Evolutionary conservation across 2,113 vertebrate species (phyloP).

Genomic region (Falcunculus frontatus): DNA sequence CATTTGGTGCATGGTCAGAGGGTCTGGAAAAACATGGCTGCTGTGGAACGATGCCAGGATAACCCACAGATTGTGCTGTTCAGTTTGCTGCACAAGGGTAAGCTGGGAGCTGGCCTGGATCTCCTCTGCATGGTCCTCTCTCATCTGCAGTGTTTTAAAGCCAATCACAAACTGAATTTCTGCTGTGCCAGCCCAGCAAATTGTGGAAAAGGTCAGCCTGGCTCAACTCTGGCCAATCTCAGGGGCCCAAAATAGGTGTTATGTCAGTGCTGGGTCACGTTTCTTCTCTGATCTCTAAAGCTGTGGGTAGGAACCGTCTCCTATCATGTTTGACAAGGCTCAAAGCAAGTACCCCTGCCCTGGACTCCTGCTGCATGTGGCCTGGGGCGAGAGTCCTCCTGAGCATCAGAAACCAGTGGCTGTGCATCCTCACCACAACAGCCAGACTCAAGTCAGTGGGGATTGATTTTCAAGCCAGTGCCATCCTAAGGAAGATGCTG

Average conservation of each 20-base stretch:
- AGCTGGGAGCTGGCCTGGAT: neutral
- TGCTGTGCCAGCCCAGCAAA: neutral
- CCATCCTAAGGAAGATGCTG: neutral
- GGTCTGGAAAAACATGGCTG: neutral
- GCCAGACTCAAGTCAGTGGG: rapidly evolving
- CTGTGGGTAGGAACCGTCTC: neutral
- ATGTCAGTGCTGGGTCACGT: neutral
- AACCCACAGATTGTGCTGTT: neutral
- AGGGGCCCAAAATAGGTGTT: neutral
- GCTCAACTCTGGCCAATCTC: neutral
- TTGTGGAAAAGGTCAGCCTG: neutral
- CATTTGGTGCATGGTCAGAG: neutral
- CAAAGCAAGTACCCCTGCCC: neutral
- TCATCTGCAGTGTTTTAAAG: neutral
- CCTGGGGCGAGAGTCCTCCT: rapidly evolving
- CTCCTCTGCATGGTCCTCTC: neutral
- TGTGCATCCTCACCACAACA: rapidly evolving
- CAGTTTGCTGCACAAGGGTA: neutral
- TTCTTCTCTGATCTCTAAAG: neutral
- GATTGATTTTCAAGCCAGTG: neutral
- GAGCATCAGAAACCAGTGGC: neutral
- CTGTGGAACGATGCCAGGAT: neutral
- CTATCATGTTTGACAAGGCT: neutral
- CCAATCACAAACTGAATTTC: neutral
- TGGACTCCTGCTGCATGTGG: neutral